Conservation (phyloP, 2,113 vertebrate species). For the Oryzias woworae region DNA sequence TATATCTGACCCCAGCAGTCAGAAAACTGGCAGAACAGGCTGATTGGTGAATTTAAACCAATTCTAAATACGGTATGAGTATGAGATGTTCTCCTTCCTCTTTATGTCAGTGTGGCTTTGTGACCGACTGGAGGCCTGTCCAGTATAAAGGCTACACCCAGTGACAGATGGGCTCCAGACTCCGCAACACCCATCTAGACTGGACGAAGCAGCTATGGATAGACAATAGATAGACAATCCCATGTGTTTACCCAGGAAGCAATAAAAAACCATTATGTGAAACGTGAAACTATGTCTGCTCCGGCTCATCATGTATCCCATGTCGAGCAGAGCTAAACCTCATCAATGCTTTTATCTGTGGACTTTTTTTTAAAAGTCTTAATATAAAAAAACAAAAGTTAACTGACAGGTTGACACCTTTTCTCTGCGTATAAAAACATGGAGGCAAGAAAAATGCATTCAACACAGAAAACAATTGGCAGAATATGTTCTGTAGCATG, state of each 20-base stretch:
- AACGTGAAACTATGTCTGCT: slow-evolving; percentile 32
- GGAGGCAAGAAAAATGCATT: slow-evolving; percentile 30
- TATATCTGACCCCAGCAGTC: no score
- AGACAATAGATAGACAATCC: background rate
- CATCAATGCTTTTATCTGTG: background rate
- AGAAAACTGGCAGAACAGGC: no score
- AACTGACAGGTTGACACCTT: slow-evolving; percentile 2
- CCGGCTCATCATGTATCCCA: slow-evolving; percentile 33
- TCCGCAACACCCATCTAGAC: background rate
- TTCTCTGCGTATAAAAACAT: slow-evolving; percentile 42
- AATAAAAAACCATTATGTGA: slow-evolving; percentile 44
- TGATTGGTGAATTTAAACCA: no score
- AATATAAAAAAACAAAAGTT: no score
- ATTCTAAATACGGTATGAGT: no score
- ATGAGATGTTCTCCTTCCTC: no score
- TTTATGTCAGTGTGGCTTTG: no score
- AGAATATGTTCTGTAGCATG: slow-evolving; percentile 8
- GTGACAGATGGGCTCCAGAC: background rate
- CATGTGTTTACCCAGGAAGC: slow-evolving; percentile 27
- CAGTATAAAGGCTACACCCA: no score
- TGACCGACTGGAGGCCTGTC: no score
- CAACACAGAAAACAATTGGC: slow-evolving; percentile 41
- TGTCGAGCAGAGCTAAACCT: slow-evolving; percentile 18
- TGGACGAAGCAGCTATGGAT: background rate
- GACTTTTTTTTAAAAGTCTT: no score